Conservation (phyloP, 2,888 invertebrate genomes). For the Tachystola acroxantha region DNA sequence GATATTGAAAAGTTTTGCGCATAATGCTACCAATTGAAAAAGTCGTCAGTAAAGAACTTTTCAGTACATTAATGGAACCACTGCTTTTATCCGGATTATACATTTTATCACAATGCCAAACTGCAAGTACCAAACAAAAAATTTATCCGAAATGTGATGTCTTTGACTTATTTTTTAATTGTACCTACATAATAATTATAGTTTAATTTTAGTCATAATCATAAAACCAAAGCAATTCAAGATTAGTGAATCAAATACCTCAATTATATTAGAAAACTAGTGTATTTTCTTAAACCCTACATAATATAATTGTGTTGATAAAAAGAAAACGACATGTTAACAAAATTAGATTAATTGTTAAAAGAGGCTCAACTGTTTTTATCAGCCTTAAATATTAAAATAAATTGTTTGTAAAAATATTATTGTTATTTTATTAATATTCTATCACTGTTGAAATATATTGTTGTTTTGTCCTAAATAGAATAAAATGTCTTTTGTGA, state of each 20-base stretch:
- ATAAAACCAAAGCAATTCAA: constrained; percentile 8
- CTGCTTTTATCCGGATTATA: no score
- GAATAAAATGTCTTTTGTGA: constrained; percentile 81
- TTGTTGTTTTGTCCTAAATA: constrained; percentile 15
- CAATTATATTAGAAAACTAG: not conserved
- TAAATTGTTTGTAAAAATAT: no score
- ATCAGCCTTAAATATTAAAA: not conserved
- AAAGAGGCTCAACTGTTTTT: not conserved
- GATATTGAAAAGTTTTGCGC: not conserved
- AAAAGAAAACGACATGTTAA: no score
- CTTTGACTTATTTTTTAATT: constrained; percentile 10
- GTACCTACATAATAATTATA: constrained; percentile 17
- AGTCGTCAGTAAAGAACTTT: not conserved
- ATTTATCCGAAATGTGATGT: constrained; percentile 46
- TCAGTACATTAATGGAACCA: no score
- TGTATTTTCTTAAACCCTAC: not conserved
- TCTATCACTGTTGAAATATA: constrained; percentile 14
- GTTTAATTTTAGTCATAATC: no score
- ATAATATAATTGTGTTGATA: not conserved
- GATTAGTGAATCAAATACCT: constrained; percentile 3
- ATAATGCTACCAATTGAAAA: not conserved
- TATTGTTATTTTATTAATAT: constrained; percentile 14
- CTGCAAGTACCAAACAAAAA: constrained; percentile 22
- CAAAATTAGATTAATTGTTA: not conserved
- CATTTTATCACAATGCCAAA: constrained; percentile 10